Conservation (phyloP, 2,113 vertebrate species). For the Ceyx margarethae region DNA sequence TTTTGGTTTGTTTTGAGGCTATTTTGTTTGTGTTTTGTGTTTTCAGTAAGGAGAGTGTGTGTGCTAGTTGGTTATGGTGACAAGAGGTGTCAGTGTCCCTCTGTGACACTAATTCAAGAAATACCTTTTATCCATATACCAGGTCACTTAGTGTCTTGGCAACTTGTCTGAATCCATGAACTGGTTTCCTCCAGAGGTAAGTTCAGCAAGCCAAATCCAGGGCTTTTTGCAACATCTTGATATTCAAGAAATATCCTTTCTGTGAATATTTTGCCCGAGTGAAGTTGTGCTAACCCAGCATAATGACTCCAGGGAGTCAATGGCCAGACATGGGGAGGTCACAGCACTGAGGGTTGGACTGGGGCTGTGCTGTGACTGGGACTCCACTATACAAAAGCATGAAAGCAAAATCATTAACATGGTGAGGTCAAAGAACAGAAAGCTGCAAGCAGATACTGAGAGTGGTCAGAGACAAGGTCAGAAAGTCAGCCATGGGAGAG, state of each 20-base stretch:
- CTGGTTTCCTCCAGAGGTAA: neutral
- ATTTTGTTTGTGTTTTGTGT: neutral
- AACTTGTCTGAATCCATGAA: neutral
- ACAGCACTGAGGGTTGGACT: neutral
- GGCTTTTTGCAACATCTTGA: neutral
- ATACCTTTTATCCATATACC: neutral
- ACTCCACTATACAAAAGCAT: fast-evolving
- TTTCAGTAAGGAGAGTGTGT: neutral
- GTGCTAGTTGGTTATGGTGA: neutral
- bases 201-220: neutral
- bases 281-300: neutral
- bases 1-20: neutral
- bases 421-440: neutral
- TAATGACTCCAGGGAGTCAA: neutral
- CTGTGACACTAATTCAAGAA: neutral
- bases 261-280: neutral
- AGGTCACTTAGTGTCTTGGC: neutral
- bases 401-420: neutral
- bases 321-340: neutral
- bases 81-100: neutral
- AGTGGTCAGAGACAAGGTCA: neutral
- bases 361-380: neutral
- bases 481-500: neutral
- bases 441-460: neutral
- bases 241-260: neutral